phyloP scores from a whole-genome alignment of 2,888 invertebrate species.

The Adineta ricciae region DNA sequence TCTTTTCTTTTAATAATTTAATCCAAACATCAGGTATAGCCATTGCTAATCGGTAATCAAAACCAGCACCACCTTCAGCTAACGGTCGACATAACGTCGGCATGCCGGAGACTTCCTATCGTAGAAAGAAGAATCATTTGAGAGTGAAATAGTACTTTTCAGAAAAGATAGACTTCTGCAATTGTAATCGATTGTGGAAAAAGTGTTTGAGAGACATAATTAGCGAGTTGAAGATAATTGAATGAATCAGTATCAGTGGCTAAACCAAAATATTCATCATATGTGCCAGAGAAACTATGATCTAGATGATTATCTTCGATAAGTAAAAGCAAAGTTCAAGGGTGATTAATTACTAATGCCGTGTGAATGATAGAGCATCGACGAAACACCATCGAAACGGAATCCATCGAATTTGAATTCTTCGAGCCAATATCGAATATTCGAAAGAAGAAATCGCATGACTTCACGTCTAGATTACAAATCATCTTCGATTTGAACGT shows the following conservation, averaged over 20 bases:
- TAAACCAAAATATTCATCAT: conserved; percentile 90
- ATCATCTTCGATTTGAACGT: neutral
- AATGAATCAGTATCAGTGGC: conserved; percentile 91
- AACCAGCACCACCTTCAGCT: conserved; percentile 81
- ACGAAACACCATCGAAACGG: conserved; percentile 96
- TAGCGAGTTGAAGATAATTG: conserved; percentile 84
- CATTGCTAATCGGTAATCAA: conserved; percentile 94
- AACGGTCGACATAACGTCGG: conserved; percentile 87
- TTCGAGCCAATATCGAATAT: conserved; percentile 90
- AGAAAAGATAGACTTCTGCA: conserved; percentile 63
- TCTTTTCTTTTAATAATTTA: conserved; percentile 53
- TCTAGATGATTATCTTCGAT: conserved; percentile 37
- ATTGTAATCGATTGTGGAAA: conserved; percentile 71
- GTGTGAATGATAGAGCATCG: conserved; percentile 92
- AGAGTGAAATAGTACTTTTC: too few species aligned
- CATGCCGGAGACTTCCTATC: conserved; percentile 85
- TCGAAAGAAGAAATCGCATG: conserved; percentile 81
- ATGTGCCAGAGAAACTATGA: conserved; percentile 61
- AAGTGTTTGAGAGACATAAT: conserved; percentile 70
- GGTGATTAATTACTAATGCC: conserved; percentile 63
- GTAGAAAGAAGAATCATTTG: neutral
- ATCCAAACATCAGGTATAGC: conserved; percentile 99
- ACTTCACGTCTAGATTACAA: conserved; percentile 64
- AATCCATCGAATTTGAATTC: conserved; percentile 97
- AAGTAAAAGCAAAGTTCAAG: neutral